Evolutionary conservation across 2,888 invertebrate genomes (phyloP), one percentile per base, ranked within the genome.

Genomic region (Physocephala rufipes): DNA sequence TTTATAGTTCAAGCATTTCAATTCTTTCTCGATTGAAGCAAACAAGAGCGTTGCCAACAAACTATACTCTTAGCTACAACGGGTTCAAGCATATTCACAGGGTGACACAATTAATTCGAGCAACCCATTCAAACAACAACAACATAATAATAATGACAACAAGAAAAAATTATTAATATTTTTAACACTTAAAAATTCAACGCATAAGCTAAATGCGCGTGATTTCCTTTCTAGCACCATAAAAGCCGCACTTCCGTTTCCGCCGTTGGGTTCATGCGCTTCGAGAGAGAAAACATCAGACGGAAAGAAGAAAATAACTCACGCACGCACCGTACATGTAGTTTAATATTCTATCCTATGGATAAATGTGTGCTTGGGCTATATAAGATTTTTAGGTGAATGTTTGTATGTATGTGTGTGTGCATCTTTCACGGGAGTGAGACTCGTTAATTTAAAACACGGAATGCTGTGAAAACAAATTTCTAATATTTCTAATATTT

Each of bases 181-280:
- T 65, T 69, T 71, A 49, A 59, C 67, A 67, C 47, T 66, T 71
- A 49, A 66, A 55, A 65, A 71, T 75, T 75, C 75, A 67, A 73
- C 79, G 78, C 79, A 79, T 81, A 82, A 81, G 78, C 80, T 78
- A 81, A 79, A 77, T 78, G 81, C 82, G 80, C 82, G 79, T 82
- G 81, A 81, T 80, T 82, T 82, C 81, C 81, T 78, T 74, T 78
- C 13, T 59, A 76, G 74, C 76, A 75, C 76, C 79, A 80, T 83
- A 81, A 79, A 79, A 79, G 78, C 81, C 77, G 78, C 79, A 81
- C 78, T 81, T 81, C 81, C 82, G 78, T 72, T 78, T 78, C 73
- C 74, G 68, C 49, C 36, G 5, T 36, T 16, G 62, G 28, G 26
- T 36, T 19, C 51, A 43, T 13, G 13, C 43, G 45, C 43, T 73